Evolutionary conservation across 2,888 invertebrate species (phyloP), one percentile per base, ranked within the genome.

Genomic region (Eutolmus rufibarbis): DNA sequence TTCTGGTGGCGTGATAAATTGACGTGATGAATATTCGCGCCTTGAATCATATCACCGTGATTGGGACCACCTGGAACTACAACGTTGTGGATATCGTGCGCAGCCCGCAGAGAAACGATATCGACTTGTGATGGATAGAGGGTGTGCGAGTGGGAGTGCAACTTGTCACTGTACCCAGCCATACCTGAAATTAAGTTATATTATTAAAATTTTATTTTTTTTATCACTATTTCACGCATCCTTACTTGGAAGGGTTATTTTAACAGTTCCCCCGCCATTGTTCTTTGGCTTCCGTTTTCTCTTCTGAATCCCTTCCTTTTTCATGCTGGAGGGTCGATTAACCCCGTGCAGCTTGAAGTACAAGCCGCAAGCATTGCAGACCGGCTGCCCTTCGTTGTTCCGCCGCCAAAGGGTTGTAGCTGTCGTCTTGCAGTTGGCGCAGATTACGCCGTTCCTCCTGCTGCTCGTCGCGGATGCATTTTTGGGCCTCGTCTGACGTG

Each of bases 241-340:
- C n/a, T 86, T 86, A 88, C 88, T 88, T 91, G 92, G 89, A 92
- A 89, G 51, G 89, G 89, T 19, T 90, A 89, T 56, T 91, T 90
- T 86, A 84, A 88, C 86, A 43, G 40, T 74, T 51, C 79, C 74
- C 14, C 85, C 86, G 19, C 37, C 51, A 87, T 91, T 91, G 88
- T 91, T 92, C 93, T 97, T 97, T 76, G 97, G 97, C 91, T 99
- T 98, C 89, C 99, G 95, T 93, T 99, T 99, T 89, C 99, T 94
- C 86, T 98, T 98, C 93, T 99, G 99, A 91, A 99, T 99, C 78
- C 98, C 98, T 90, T 99, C 99, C 93, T 99, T 99, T 93, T 98
- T 99, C 99, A 99, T 99, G 90, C 98, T 97, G 90, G 97, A 94
- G 86, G 99, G 99, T 89, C 99, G 96, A 93, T 97, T 96, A 88